Conservation (phyloP, 2,797 vertebrate genomes). For the Loris lydekkerianus region DNA sequence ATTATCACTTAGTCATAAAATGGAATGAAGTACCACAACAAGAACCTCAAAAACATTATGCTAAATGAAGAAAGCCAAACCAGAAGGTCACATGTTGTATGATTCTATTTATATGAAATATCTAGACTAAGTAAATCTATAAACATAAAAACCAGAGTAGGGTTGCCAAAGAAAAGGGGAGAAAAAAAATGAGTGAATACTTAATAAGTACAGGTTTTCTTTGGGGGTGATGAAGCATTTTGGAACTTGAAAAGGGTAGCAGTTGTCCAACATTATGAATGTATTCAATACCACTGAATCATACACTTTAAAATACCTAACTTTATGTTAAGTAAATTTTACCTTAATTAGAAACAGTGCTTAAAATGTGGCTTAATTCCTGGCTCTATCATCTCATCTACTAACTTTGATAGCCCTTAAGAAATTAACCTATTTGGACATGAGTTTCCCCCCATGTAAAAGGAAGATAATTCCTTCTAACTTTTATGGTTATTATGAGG, state of each 20-base stretch:
- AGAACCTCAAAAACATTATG: background rate
- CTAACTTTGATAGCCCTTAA: slow-evolving; percentile 3
- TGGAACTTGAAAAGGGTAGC: background rate
- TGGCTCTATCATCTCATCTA: background rate
- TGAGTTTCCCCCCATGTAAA: background rate
- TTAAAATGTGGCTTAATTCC: slow-evolving; percentile 30
- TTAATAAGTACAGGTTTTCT: background rate
- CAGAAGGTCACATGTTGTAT: background rate
- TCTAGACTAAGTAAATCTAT: background rate
- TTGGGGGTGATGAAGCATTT: background rate
- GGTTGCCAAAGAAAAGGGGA: background rate
- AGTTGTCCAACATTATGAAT: background rate
- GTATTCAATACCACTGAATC: background rate
- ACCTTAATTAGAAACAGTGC: background rate
- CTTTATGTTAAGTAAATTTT: slow-evolving; percentile 13
- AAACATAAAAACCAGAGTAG: background rate
- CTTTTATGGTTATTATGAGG: background rate
- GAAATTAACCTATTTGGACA: slow-evolving; percentile 50
- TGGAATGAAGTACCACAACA: background rate
- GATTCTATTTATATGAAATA: background rate
- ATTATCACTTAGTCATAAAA: slow-evolving; percentile 9
- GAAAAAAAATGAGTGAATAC: background rate
- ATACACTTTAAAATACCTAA: background rate
- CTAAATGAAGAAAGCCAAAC: background rate
- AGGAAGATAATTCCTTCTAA: slow-evolving; percentile 28